Base-by-base conservation (phyloP, 1,140 invertebrate genomes). In the Heliconius eleuchia region DNA sequence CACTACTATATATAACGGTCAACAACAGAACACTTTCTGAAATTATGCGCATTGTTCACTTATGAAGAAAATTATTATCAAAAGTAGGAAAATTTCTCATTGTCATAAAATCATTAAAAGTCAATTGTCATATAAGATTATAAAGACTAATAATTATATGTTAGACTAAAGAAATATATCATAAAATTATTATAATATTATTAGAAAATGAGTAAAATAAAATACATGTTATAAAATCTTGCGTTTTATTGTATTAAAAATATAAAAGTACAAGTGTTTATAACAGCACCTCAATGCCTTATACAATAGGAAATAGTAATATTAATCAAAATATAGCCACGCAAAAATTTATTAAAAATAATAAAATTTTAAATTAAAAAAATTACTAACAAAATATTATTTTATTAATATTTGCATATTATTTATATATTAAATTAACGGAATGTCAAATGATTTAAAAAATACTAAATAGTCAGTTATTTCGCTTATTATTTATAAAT, bases 181-280 rank as follows among this genome's bases (percentile, higher is more conserved):
- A 46, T 16, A 23, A 23, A 23, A 23, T 46, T 46, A 11, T 46
- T 46, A 46, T 11, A 4, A 11, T 46, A 46, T 46, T 46, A 16
- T 34, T 55, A 55, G 52, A 23, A 57, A 23, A 57, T 7, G 55
- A 57, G 7, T 23, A 23, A 66, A 66, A 66, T 66, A 16, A 66
- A 66, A 66, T 66, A 11, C 27, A 30, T 27, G 1, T 30, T 66
- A 1, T 16, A 66, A 66, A 11, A 66, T 13, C 19, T n/a, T 23
- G 23, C 3, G 4, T 70, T 77, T 23, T 72, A 42, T 77, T 37
- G 19, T 77, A 77, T 73, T 77, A 77, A 77, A 57, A 72, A 72
- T 72, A 74, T 66, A 19, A 74, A 79, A 73, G 13, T 42, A 27
- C 39, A 66, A 13, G 16, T 71, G 70, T 71, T 71, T 34, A 66